phyloP scores from a whole-genome alignment of 2,888 invertebrate species.

The Tetragonisca angustula region DNA sequence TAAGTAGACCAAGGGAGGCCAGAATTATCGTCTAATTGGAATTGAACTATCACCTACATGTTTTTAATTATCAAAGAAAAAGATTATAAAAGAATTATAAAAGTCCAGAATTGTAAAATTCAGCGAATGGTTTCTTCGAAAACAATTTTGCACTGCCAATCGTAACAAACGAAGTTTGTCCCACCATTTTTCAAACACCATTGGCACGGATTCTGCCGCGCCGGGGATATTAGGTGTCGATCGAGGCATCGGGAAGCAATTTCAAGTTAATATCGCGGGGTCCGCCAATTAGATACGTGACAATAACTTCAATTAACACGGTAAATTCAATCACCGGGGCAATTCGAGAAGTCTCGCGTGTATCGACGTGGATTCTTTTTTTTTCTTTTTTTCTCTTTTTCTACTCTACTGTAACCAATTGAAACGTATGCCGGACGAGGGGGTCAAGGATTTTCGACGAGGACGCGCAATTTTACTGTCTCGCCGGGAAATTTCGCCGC shows the following conservation, averaged over 20 bases:
- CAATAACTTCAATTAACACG: conserved; percentile 19
- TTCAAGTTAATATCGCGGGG: background rate
- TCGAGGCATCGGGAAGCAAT: conserved; percentile 2
- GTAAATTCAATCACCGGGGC: conserved; percentile 17
- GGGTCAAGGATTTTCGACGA: background rate
- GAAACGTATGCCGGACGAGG: no score
- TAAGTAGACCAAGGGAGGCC: background rate
- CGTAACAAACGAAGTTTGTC: background rate
- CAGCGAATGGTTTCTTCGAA: background rate
- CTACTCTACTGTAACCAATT: no score
- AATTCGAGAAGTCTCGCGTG: background rate
- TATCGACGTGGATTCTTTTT: background rate
- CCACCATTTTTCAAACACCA: background rate
- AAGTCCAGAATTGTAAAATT: no score
- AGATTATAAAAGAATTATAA: no score
- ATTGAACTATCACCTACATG: background rate
- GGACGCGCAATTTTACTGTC: conserved; percentile 11
- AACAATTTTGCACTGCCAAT: background rate
- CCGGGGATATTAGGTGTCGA: background rate
- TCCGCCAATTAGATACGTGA: background rate
- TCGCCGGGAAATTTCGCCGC: background rate
- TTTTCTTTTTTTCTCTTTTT: background rate
- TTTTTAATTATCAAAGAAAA: no score
- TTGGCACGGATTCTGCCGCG: no score
- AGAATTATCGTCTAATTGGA: background rate